Conservation (phyloP, 2,797 vertebrate genomes). For the Muscicapa comitata region DNA sequence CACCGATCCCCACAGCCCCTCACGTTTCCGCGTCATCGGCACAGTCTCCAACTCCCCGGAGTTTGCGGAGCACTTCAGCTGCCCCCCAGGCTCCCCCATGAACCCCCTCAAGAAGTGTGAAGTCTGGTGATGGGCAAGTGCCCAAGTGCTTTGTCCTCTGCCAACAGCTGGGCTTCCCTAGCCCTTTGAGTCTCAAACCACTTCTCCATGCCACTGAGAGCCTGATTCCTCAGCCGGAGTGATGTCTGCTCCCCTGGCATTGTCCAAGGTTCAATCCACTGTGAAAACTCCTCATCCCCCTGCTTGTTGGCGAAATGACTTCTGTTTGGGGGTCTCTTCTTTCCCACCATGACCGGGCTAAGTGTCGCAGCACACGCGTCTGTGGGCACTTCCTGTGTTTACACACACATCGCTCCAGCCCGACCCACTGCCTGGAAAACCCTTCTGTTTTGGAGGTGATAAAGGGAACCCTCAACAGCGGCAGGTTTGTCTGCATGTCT, state of each 20-base stretch:
- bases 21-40: conserved; percentile 92
- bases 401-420: background rate
- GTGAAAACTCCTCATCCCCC: conserved; percentile 30
- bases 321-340: background rate
- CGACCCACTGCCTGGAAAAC: fast-evolving
- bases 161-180: background rate
- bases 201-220: background rate
- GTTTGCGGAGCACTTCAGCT: conserved; percentile 90
- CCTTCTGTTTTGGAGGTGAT: background rate
- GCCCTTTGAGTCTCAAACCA: background rate
- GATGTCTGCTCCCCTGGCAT: fast-evolving
- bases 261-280: conserved; percentile 25
- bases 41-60: conserved; percentile 90
- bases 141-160: background rate
- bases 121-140: conserved; percentile 80
- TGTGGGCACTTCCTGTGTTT: fast-evolving
- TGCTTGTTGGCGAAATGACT: background rate
- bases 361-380: fast-evolving
- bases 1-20: conserved; percentile 95
- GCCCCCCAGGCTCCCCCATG: conserved; percentile 86
- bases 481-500: background rate
- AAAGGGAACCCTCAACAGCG: background rate
- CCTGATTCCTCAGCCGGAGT: background rate
- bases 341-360: fast-evolving
- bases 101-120: conserved; percentile 93